Base-by-base conservation (phyloP, 2,797 vertebrate species). In the Sebastes vulpes region DNA sequence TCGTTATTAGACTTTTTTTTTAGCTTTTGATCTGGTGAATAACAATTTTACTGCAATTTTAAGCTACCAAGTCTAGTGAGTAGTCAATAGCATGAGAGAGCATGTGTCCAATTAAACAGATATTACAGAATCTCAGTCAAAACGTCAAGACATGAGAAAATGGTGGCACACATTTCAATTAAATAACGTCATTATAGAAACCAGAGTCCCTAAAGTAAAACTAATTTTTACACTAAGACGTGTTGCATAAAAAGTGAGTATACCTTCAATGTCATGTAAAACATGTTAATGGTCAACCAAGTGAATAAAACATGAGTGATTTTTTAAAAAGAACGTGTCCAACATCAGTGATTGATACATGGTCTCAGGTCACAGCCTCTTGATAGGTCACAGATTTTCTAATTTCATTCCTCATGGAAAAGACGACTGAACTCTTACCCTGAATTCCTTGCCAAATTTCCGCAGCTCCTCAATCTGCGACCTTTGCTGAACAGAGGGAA, bases 391-490 rank as follows among this genome's bases (percentile, higher is more conserved):
- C 54, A 52, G 69, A 72, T 72, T 79, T 77, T 65, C 53, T 66
- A 25, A 84, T 85, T 87, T 89, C 73, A 85, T 18, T 20, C 38
- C 52, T 79, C 18, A 66, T 3, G 12, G 54, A 67, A 75, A 63
- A 18, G 26, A n/a, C n/a, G 42, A 16, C 18, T 68, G 20, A 83
- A 78, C 65, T 56, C 96, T 96, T 83, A 98, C 97, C 95, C 96
- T 97, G 91, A 98, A 98, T 79, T 97, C 95, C 65, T 95, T 97
- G 73, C 96, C 95, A 91, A 98, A 98, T 90, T 97, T 98, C 14
- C 97, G 96, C 73, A 98, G 94, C 76, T 98, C 97, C 84, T 98
- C 97, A 60, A 98, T 91, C 46, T 98, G 97, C 9, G 96, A 96
- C 79, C 96, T 96, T 76, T 98, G 97, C 79, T 97, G 97, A 77